Evolutionary conservation across 2,797 vertebrate species (phyloP).

Genomic region (Microtus californicus): DNA sequence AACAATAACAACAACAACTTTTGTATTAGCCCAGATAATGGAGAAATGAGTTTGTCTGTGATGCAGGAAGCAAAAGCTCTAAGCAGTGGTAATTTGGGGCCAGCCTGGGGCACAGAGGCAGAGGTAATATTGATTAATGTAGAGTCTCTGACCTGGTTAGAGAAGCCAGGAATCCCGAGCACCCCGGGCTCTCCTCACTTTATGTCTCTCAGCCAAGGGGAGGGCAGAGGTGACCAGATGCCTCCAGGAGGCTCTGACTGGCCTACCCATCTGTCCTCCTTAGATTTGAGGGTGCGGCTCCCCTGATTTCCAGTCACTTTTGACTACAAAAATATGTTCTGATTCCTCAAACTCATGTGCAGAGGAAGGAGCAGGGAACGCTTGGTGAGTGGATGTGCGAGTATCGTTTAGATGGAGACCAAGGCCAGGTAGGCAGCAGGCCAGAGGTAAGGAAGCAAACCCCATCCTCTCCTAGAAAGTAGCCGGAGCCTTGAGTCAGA

Average conservation of each 20-base stretch:
- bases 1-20: background rate
- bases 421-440: background rate
- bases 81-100: background rate
- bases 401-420: background rate
- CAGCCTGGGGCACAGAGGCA: background rate
- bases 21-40: background rate
- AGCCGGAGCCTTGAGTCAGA: slow-evolving; percentile 76
- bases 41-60: background rate
- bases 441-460: background rate
- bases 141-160: background rate
- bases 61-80: background rate
- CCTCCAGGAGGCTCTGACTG: background rate
- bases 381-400: background rate
- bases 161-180: background rate
- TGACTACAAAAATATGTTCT: background rate
- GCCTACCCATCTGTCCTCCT: background rate
- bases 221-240: background rate
- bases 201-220: background rate
- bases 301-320: background rate
- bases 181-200: background rate
- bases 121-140: background rate
- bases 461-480: slow-evolving; percentile 75
- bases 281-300: background rate
- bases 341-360: background rate
- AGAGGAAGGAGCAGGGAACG: background rate